These are phyloP conservation scores for Megaustenia siamemsis DNA, from an alignment of 2,888 invertebrate genomes.

Conservation along the genomic window DNA sequence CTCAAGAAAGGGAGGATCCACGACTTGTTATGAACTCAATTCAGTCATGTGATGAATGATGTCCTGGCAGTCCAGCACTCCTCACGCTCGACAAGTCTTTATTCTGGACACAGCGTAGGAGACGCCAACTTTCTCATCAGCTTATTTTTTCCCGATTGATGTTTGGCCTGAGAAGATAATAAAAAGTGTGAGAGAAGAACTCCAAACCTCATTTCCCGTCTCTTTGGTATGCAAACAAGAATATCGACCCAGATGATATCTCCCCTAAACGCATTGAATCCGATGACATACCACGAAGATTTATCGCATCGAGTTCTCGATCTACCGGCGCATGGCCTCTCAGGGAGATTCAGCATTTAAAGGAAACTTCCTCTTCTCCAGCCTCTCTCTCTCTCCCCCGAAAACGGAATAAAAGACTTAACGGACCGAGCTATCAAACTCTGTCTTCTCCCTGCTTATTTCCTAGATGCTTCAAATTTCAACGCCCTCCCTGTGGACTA, in stretches of 20 bases:
- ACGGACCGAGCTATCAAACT: not conserved
- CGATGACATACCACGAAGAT: conserved; percentile 40
- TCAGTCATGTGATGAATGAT: not conserved
- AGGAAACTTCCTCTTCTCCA: not conserved
- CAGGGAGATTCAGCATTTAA: not conserved
- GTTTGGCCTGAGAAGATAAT: not conserved
- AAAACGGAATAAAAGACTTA: not conserved
- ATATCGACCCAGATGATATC: conserved; percentile 43
- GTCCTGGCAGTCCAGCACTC: not conserved
- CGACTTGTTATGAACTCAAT: not conserved
- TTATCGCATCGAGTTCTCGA: not conserved
- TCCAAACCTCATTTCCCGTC: conserved; percentile 35
- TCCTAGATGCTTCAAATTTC: too few species aligned
- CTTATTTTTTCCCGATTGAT: not conserved
- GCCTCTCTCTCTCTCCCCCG: too few species aligned
- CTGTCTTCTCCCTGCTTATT: too few species aligned
- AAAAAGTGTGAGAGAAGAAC: not conserved
- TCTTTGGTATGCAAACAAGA: conserved; percentile 44
- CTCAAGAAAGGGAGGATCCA: not conserved
- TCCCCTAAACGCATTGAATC: conserved; percentile 33
- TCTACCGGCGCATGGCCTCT: too few species aligned
- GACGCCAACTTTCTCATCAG: not conserved
- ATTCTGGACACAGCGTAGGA: not conserved
- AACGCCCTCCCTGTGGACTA: too few species aligned
- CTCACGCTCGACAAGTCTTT: not conserved